Evolutionary conservation across 2,888 invertebrate genomes (phyloP).

Genomic region (Heliconius ismenius): DNA sequence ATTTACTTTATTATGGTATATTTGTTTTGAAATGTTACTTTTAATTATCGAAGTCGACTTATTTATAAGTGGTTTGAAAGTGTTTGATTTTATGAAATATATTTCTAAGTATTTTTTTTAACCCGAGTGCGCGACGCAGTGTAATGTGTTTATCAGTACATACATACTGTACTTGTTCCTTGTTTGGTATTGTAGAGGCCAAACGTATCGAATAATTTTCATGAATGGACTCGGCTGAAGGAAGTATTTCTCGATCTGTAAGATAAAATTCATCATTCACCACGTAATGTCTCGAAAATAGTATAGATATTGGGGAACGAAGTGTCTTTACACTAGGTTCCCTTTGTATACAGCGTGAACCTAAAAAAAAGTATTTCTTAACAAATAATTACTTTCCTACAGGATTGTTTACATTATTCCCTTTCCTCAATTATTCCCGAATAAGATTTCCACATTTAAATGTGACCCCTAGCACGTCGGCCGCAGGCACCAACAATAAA

Average conservation of each 20-base stretch:
- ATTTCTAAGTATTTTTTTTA: no score
- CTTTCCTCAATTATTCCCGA: constrained; percentile 25
- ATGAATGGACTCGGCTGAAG: no score
- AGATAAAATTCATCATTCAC: no score
- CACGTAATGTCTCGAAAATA: no score
- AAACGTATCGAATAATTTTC: no score
- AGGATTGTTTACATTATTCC: constrained; percentile 41
- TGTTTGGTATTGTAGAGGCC: no score
- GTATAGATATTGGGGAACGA: no score
- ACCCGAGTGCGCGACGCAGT: not conserved
- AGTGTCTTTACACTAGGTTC: no score
- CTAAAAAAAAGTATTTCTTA: not conserved
- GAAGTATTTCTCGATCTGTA: no score
- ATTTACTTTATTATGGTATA: constrained; percentile 36
- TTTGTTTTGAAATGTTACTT: constrained; percentile 32
- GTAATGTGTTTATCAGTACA: no score
- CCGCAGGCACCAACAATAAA: constrained; percentile 56
- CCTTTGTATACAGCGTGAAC: not conserved
- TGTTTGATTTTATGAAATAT: not conserved
- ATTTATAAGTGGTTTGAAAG: not conserved
- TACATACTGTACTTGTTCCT: no score
- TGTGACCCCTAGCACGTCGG: constrained; percentile 50
- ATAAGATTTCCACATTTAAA: constrained; percentile 33
- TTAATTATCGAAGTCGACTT: constrained; percentile 24
- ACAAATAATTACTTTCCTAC: constrained; percentile 36